phyloP scores from a whole-genome alignment of 2,113 vertebrate genomes.

The Pedetes capensis region DNA sequence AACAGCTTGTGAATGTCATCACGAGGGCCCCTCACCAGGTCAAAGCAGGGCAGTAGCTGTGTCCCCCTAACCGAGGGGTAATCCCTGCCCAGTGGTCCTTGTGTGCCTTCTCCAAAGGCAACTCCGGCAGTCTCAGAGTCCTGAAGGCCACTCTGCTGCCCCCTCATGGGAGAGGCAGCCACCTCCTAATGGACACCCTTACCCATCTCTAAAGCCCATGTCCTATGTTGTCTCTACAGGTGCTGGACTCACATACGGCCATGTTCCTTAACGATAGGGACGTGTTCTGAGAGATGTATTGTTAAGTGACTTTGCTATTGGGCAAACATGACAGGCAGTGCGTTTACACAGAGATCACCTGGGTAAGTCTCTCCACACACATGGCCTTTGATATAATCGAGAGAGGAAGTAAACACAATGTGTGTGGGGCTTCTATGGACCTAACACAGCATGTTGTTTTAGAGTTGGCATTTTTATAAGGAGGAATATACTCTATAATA shows the following conservation, averaged over 20 bases:
- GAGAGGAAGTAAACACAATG: background rate
- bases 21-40: background rate
- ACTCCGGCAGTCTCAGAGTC: background rate
- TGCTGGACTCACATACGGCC: background rate
- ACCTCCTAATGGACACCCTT: no score
- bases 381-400: background rate
- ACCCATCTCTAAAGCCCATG: no score
- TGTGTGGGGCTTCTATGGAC: no score
- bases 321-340: background rate
- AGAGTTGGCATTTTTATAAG: background rate
- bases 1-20: background rate
- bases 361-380: no score
- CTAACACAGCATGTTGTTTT: no score
- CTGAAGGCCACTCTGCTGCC: no score
- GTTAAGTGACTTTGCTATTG: no score
- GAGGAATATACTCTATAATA: no score
- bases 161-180: no score
- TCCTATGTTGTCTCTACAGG: no score
- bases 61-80: background rate
- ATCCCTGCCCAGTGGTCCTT: background rate
- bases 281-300: no score
- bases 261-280: background rate
- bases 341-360: background rate
- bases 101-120: accelerated
- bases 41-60: background rate